These are phyloP conservation scores for Sarcophaga bullata DNA, from an alignment of 1,140 invertebrate species.

Conservation along the genomic window DNA sequence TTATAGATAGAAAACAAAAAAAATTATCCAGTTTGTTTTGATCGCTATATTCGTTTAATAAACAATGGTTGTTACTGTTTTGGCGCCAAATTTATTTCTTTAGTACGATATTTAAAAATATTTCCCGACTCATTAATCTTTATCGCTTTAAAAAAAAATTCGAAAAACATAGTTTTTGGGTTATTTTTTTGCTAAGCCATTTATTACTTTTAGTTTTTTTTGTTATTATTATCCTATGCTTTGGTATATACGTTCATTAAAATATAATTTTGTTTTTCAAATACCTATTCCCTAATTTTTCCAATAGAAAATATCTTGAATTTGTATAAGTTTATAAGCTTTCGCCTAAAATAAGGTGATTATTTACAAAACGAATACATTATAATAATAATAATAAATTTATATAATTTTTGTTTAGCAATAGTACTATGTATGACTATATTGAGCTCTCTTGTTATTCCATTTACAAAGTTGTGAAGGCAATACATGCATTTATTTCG, in stretches of 20 bases:
- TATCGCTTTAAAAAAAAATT: not conserved
- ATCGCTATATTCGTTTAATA: slow-evolving; percentile 10
- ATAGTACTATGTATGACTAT: too few species aligned
- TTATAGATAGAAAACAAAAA: not conserved
- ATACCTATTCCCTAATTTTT: not conserved
- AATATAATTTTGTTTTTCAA: not conserved
- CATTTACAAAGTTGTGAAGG: too few species aligned
- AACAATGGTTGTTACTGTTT: not conserved
- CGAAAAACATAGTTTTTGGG: not conserved
- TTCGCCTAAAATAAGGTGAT: too few species aligned
- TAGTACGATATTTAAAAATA: not conserved
- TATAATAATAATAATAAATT: too few species aligned
- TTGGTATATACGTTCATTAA: too few species aligned
- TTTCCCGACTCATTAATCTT: not conserved
- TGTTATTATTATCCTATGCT: too few species aligned
- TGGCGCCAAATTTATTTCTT: not conserved
- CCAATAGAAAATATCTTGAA: not conserved
- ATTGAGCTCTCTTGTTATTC: too few species aligned
- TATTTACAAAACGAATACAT: too few species aligned
- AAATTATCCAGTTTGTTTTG: slow-evolving; percentile 27
- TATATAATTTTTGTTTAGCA: too few species aligned
- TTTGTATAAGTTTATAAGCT: not conserved
- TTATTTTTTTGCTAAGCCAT: too few species aligned
- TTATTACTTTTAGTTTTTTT: too few species aligned
- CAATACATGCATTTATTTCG: too few species aligned